These are phyloP conservation scores for Drosophila birchii DNA, from an alignment of 2,888 invertebrate genomes.

Conservation along the genomic window DNA sequence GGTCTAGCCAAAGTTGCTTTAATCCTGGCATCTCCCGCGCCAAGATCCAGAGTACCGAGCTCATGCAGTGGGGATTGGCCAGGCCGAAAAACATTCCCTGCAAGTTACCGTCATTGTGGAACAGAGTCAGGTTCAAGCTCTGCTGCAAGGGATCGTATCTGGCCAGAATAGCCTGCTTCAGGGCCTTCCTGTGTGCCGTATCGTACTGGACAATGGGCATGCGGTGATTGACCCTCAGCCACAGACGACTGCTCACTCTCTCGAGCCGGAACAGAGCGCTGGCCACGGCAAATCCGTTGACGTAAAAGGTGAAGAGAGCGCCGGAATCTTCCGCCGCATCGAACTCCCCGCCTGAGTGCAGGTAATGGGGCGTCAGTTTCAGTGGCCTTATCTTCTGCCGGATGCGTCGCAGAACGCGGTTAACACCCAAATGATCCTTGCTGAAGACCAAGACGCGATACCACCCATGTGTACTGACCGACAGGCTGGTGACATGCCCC, in stretches of 20 bases:
- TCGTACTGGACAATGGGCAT: slow-evolving; percentile 49
- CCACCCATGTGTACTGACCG: slow-evolving; percentile 61
- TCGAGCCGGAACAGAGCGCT: slow-evolving; percentile 27
- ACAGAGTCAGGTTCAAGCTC: slow-evolving; percentile 44
- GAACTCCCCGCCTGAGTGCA: slow-evolving; percentile 46
- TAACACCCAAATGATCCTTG: slow-evolving; percentile 17
- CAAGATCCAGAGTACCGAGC: slow-evolving; percentile 39
- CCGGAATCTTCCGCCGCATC: slow-evolving; percentile 42
- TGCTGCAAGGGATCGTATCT: slow-evolving; percentile 43
- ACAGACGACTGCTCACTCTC: slow-evolving; percentile 13
- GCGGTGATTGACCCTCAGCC: slow-evolving; percentile 39
- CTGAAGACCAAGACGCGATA: slow-evolving; percentile 59
- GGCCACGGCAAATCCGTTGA: slow-evolving; percentile 50
- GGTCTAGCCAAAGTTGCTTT: slow-evolving; percentile 47
- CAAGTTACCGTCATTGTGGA: slow-evolving; percentile 48
- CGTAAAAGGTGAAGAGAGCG: slow-evolving; percentile 58
- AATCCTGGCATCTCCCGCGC: slow-evolving; percentile 46
- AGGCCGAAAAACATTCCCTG: slow-evolving; percentile 50
- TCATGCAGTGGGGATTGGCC: slow-evolving; percentile 46
- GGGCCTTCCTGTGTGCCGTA: slow-evolving; percentile 8
- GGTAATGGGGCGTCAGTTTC: slow-evolving; percentile 33
- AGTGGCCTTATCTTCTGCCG: slow-evolving; percentile 34
- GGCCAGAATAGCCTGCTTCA: slow-evolving; percentile 32
- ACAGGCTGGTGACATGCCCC: neutral
- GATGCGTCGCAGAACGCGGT: slow-evolving; percentile 36